These are phyloP conservation scores for Colius striatus DNA, from an alignment of 2,113 vertebrate species.

Conservation along the genomic window DNA sequence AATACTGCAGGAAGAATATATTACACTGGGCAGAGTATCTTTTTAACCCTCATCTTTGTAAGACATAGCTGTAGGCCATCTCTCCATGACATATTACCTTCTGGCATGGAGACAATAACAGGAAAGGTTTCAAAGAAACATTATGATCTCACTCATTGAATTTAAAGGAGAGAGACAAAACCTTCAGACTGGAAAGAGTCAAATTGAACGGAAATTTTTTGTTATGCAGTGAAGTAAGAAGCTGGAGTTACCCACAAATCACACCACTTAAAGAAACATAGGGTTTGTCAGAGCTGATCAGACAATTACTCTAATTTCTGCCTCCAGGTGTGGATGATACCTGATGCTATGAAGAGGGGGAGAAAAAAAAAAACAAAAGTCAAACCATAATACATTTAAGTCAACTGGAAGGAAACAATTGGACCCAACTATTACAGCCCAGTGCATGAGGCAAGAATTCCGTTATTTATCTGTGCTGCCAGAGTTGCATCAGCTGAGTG, in stretches of 20 bases:
- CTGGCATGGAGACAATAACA: conserved; percentile 59
- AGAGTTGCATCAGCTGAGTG: not conserved
- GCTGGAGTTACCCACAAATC: not conserved
- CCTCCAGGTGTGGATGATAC: not conserved
- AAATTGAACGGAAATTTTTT: not conserved
- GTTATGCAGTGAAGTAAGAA: not conserved
- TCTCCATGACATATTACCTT: conserved; percentile 77
- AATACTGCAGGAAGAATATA: conserved; percentile 48
- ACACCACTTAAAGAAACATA: not conserved
- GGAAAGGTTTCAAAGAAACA: conserved; percentile 54
- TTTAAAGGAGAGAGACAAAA: not conserved
- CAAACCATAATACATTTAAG: not conserved
- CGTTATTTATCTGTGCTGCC: not conserved
- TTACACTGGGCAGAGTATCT: conserved; percentile 79
- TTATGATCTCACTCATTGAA: conserved; percentile 24
- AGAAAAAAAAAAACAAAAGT: too few species aligned
- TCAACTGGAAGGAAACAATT: not conserved
- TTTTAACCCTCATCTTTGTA: conserved; percentile 65
- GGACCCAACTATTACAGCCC: not conserved
- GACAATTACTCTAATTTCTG: not conserved
- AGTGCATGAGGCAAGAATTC: not conserved
- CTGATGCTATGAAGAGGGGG: not conserved
- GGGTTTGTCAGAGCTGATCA: conserved; percentile 16
- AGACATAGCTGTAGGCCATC: conserved; percentile 79
- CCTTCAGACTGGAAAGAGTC: not conserved